These are phyloP conservation scores for Oenanthe melanoleuca DNA, from an alignment of 2,113 vertebrate species.

Conservation along the genomic window DNA sequence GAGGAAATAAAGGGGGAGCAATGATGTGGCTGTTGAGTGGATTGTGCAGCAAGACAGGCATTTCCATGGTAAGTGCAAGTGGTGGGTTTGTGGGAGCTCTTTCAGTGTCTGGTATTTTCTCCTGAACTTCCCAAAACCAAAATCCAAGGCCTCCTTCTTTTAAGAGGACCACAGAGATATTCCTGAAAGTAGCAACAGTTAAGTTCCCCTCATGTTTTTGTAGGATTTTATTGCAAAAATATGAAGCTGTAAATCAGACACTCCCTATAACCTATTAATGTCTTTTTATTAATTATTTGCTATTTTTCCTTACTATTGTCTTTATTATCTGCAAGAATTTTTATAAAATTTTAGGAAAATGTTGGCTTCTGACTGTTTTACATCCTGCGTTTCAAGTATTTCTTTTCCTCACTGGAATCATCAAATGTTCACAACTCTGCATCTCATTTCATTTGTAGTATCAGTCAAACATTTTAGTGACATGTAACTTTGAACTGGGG, in stretches of 20 bases:
- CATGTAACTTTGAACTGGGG: neutral
- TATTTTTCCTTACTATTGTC: neutral
- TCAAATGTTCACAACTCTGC: neutral
- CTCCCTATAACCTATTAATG: neutral
- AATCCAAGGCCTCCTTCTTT: constrained; percentile 17
- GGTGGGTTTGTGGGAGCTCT: neutral
- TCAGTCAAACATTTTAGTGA: neutral
- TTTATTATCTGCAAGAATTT: neutral
- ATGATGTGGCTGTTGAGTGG: neutral
- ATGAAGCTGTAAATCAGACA: neutral
- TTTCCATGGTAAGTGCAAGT: neutral
- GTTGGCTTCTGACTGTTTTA: neutral
- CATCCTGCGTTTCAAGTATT: neutral
- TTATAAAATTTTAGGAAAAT: neutral
- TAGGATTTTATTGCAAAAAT: neutral
- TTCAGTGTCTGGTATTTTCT: neutral
- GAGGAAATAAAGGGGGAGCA: neutral
- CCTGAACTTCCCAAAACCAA: neutral
- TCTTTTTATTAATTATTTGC: neutral
- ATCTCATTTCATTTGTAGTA: neutral
- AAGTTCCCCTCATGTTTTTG: constrained; percentile 62
- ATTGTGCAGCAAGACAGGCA: accelerated
- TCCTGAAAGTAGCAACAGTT: constrained; percentile 77
- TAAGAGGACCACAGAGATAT: constrained; percentile 66
- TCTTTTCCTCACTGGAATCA: neutral